Conservation (phyloP, 2,888 invertebrate species). For the Trimorus sp. region DNA sequence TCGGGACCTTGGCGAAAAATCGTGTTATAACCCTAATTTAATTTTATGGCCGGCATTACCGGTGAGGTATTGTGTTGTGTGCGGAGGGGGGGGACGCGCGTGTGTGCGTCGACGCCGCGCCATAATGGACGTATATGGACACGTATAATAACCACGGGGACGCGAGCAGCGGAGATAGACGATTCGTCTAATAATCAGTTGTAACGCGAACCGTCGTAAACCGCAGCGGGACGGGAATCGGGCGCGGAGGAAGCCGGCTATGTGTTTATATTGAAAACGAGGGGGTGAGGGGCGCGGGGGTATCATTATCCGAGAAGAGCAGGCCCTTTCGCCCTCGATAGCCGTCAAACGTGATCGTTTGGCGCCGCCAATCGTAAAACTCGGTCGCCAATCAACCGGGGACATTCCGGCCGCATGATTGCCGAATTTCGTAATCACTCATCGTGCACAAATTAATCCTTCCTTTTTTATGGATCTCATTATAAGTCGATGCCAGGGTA, state of each 20-base stretch:
- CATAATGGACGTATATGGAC: conserved; percentile 75
- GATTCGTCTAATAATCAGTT: conserved; percentile 80
- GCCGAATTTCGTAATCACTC: conserved; percentile 57
- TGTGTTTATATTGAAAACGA: conserved; percentile 65
- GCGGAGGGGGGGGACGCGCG: conserved; percentile 11
- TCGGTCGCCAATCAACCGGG: conserved; percentile 70
- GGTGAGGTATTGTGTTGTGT: conserved; percentile 68
- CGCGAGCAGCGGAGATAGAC: conserved; percentile 58
- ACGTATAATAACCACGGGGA: conserved; percentile 72
- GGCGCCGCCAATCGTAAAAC: conserved; percentile 77
- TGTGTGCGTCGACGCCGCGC: conserved; percentile 67
- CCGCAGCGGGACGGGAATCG: conserved; percentile 62
- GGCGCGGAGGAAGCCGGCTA: conserved; percentile 56
- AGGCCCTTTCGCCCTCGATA: conserved; percentile 50
- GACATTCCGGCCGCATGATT: conserved; percentile 64
- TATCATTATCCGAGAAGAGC: conserved; percentile 62
- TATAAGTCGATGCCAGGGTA: conserved; percentile 10
- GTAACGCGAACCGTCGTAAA: conserved; percentile 79
- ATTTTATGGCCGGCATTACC: conserved; percentile 81
- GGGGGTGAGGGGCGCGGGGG: conserved; percentile 28
- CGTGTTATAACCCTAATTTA: conserved; percentile 82
- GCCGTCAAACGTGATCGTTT: conserved; percentile 72
- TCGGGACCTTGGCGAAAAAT: conserved; percentile 81
- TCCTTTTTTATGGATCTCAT: conserved; percentile 32
- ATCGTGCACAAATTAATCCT: conserved; percentile 42